Base-by-base conservation (phyloP, 2,888 invertebrate species). In the Ecdyonurus torrentis region DNA sequence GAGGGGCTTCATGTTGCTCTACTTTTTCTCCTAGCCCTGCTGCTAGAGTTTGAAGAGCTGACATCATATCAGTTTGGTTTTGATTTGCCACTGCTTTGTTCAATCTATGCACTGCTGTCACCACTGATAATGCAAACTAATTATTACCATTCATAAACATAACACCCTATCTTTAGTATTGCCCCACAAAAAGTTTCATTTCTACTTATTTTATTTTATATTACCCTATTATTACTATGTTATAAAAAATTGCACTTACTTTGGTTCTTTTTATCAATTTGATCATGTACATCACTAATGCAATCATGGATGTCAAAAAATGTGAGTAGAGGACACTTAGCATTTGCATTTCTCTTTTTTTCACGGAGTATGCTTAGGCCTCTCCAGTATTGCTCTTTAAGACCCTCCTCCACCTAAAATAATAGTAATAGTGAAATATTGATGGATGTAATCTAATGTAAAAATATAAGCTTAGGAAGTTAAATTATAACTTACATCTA, bases 291-390 rank as follows among this genome's bases (percentile, higher is more conserved):
- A 71, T 81, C 76, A 66, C 84, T 82, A 60, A 87, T 76, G 61
- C 82, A 79, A 65, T 83, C 82, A 69, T 83, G 82, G 65, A 87
- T 81, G 70, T 86, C 85, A 67, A 79, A 79, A 65, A 84, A 80
- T 1, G 85, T 85, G 23, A 87, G 74, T 66, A 86, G 71, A 37
- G 81, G 75, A 69, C 84, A 81, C 20, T 76, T 74, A 67, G 78
- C 77, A 23, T 75, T 71, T 62, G 76, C 76, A 61, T 71, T 72
- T 52, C 75, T 71, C 70, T 83, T 82, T n/a, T 79, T 76, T 66
- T 76, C 74, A 60, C 78, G 74, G 59, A 77, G 78, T 52, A 63
- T 63, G 66, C 64, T 73, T 72, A 79, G 75, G 23, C 77, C 80
- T 66, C 74, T 72, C 64, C 75, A 77, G 69, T 82, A 84, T n/a